Evolutionary conservation across 2,797 vertebrate genomes (phyloP), one percentile per base, ranked within the genome.

Genomic region (Notolabrus celidotus): DNA sequence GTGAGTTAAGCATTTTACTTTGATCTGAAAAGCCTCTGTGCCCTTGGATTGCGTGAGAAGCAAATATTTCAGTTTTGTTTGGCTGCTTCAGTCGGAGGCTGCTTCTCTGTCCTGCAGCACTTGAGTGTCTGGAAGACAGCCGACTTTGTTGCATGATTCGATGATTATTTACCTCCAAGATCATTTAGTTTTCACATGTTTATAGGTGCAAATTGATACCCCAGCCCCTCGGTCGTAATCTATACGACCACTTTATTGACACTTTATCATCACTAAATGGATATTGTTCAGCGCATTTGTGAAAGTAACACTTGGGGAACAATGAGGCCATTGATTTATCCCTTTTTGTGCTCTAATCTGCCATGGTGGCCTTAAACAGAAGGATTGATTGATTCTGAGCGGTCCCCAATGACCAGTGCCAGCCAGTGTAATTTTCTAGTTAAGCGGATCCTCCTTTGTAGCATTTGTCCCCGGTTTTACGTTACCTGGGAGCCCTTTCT

Each of bases 241-340:
- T 93, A 95, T 92, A 91, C 54, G 82, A 77, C 87, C 46, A 80
- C 93, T 95, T 94, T 92, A 94, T 93, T 91, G 89, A 91, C 50
- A 87, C 92, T 93, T 93, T 92, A 95, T 96, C 95, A 89, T 90
- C 47, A 14, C 92, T 88, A 92, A 94, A 91, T 85, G 84, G 86
- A 90, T 88, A 81, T 82, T 65, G 85, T 92, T 94, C 89, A 84
- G 91, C 93, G 93, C 73, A 78, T 94, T 92, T 93, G 61, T 91
- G 92, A 92, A 93, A 92, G 95, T 92, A 93, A 93, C 87, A 92
- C 96, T 93, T 47, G 56, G 93, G 92, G 95, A 95, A 95, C 88
- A 95, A 93, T 95, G 93, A 88, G 55, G 42, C 89, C 94, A 96
- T 96, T 97, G 96, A 96, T 97, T 94, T 91, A 95, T 95, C 90